Conservation (phyloP, 2,113 vertebrate genomes). For the Raphicerus campestris region DNA sequence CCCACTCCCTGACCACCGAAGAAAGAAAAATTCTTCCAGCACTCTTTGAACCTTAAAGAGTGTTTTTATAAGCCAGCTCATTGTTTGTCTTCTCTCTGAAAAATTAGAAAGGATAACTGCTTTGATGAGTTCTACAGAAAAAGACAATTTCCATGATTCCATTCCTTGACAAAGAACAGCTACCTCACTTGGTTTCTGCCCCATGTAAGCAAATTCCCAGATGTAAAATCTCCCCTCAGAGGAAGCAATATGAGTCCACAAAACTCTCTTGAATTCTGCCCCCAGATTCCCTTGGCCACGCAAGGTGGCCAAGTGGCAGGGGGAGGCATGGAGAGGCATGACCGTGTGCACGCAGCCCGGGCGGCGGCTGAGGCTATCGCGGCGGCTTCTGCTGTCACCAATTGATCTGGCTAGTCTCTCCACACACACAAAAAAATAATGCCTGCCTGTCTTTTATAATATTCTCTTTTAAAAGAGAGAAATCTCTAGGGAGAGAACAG, state of each 20-base stretch:
- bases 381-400: slow-evolving; percentile 78
- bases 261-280: not conserved
- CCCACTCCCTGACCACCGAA: not conserved
- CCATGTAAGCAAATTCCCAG: slow-evolving; percentile 11
- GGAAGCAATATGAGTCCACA: not conserved
- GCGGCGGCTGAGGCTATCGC: slow-evolving; percentile 47
- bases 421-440: not conserved
- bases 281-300: not conserved
- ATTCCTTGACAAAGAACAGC: slow-evolving; percentile 74
- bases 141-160: slow-evolving; percentile 47
- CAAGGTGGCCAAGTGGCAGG: slow-evolving; percentile 37
- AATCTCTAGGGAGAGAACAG: slow-evolving; percentile 75
- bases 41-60: slow-evolving; percentile 52
- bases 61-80: slow-evolving; percentile 43
- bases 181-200: slow-evolving; percentile 42
- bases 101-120: slow-evolving; percentile 66
- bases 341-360: not conserved
- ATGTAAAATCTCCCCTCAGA: not conserved
- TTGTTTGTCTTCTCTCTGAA: slow-evolving; percentile 64
- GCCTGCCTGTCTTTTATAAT: slow-evolving; percentile 82
- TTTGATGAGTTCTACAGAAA: slow-evolving; percentile 66
- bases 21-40: not conserved
- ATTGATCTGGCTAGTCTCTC: slow-evolving; percentile 82
- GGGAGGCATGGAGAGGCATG: slow-evolving; percentile 44
- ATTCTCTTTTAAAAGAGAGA: slow-evolving; percentile 81